Evolutionary conservation across 1,140 invertebrate species (phyloP), one percentile per base, ranked within the genome.

Genomic region (Camponotus floridanus): DNA sequence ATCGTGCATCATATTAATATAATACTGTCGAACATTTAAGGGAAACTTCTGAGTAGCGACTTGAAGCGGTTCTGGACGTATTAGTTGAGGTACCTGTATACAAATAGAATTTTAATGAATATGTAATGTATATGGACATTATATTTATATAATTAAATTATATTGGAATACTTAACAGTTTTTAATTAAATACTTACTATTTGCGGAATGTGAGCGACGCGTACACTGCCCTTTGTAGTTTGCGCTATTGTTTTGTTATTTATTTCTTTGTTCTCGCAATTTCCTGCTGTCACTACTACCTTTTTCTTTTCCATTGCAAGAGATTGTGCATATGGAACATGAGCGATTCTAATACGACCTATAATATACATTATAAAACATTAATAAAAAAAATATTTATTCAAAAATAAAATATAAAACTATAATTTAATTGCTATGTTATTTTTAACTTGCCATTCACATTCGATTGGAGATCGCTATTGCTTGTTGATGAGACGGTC

Each of bases 1-100:
- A 93, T 98, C 98, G 67, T 98, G 98, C 96, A 99, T 97, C 92
- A 97, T 95, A 92, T 98, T 98, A 65, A 99, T 96, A 94, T 98
- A 98, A 91, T 97, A 96, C 89, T 98, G 98, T 78, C 98, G 96
- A 71, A 98, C 96, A 89, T 97, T 98, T 51, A 97, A 96, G 6
- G 98, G 97, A 74, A 99, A 97, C 94, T 98, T 98, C 18, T 97
- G 97, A 67, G 96, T 97, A 18, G 97, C 95, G 73, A 96, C 95
- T 93, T 98, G 97, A 59, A 98, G 94, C 0, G 96, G 96, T 85
- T 96, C 95, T 67, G 92, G 94, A 39, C 86, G 95, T 39, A 95
- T 92, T 0, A 96, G 95, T 87, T 96, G 94, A 61, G 94, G 93
- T 71, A 96, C 89, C 95, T 96, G 76, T 21, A 92, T n/a, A 51